Evolutionary conservation across 2,888 invertebrate species (phyloP), one percentile per base, ranked within the genome.

Genomic region (Pasiphila rectangulata): DNA sequence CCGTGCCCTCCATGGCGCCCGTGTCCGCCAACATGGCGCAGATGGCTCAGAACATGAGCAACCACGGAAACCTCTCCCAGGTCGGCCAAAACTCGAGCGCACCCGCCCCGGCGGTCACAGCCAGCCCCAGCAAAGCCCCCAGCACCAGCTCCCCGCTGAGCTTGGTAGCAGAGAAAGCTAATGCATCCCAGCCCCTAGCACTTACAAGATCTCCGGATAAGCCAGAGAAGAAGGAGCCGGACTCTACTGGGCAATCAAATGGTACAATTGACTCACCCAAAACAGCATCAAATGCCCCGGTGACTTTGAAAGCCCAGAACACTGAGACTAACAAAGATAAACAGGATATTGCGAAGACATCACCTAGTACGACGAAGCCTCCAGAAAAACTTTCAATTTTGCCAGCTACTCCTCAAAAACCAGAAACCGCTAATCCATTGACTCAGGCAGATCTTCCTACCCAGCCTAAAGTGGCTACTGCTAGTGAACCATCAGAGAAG

Each of bases 41-140:
- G 62, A 83, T 86, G 84, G 89, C 88, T 51, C 89, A 89, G 56
- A 88, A 88, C 63, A 88, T 88, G 88, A 86, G 86, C 65, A 86
- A 88, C 77, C 88, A 88, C 54, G 88, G 88, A 46, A 88, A 88
- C 71, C 69, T 88, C 15, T 88, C 88, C 5, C 85, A 84, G 41
- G 79, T 83, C 46, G 79, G 79, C 15, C 84, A 84, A 62, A 84
- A 83, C 64, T 81, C 83, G 16, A 72, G 75, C 30, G 63, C 78
- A 46, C 74, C 79, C 37, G 70, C 78, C 25, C 52, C 83, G 57
- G 78, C 63, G 1, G 69, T 75, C 56, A 77, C 64, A 1, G 67
- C 75, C 6, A 79, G 75, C 56, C 82, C 86, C 1, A 80, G 67
- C 60, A 87, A 87, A 59, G 65, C 67, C 40, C 73, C 77, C 6